A percentile compares a stretch with the other conserved stretches of the same genome.
Evolutionary conservation across 1,140 invertebrate genomes (phyloP).

Genomic region (Carposina sasakii): DNA sequence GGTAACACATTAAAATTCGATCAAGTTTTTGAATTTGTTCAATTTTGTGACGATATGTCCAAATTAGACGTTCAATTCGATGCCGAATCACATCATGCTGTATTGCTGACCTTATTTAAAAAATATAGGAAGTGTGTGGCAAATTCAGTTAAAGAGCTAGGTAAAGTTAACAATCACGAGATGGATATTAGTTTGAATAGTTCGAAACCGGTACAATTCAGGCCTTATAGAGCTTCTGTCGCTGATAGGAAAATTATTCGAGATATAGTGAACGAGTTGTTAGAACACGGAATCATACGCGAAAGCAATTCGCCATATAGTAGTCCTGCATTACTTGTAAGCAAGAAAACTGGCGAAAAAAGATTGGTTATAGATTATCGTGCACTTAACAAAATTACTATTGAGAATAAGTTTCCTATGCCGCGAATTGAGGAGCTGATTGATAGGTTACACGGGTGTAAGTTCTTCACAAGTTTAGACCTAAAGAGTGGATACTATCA

Average conservation of each 20-base stretch:
- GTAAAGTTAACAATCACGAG: slow-evolving; percentile 2
- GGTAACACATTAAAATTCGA: slow-evolving; percentile 2
- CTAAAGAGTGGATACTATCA: slow-evolving; percentile 8
- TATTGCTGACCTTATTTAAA: background rate
- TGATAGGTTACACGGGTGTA: slow-evolving; percentile 1
- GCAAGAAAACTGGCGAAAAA: slow-evolving; percentile 21
- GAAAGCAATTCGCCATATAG: slow-evolving; percentile 30
- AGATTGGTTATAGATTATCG: background rate
- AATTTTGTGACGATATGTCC: background rate
- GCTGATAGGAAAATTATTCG: slow-evolving; percentile 3
- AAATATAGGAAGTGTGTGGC: slow-evolving; percentile 1
- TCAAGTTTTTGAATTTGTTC: background rate
- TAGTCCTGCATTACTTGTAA: slow-evolving; percentile 25
- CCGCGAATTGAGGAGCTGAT: slow-evolving; percentile 1
- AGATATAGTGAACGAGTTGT: slow-evolving; percentile 14
- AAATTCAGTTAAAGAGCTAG: background rate
- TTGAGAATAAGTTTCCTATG: background rate
- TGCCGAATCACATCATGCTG: background rate
- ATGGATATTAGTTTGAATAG: background rate
- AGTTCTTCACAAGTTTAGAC: background rate
- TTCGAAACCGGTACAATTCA: slow-evolving; percentile 1
- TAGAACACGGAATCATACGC: slow-evolving; percentile 16
- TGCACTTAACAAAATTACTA: background rate
- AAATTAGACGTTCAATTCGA: background rate
- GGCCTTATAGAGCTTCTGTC: slow-evolving; percentile 1